These are phyloP conservation scores for Scleropages formosus DNA, from an alignment of 2,797 vertebrate species.

Conservation along the genomic window DNA sequence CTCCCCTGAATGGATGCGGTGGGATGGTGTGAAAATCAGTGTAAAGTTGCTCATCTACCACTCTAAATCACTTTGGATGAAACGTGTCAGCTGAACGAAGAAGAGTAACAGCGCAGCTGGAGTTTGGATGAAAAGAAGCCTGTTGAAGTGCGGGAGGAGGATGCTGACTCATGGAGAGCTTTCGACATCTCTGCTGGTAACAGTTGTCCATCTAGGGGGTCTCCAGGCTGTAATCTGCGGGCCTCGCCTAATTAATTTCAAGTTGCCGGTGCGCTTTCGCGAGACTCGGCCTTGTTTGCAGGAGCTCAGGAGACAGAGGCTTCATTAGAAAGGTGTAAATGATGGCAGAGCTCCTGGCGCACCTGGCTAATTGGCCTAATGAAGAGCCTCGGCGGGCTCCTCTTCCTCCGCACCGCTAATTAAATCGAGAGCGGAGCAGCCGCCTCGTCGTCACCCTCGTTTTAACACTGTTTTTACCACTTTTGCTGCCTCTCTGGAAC, in stretches of 20 bases:
- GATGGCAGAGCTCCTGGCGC: constrained; percentile 79
- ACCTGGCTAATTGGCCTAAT: constrained; percentile 90
- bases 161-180: constrained; percentile 53
- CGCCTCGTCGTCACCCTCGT: constrained; percentile 12
- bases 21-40: neutral
- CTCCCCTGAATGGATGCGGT: neutral
- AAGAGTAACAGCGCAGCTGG: no score
- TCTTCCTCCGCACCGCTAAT: constrained; percentile 32
- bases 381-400: constrained; percentile 75
- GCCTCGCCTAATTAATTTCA: constrained; percentile 91
- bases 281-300: constrained; percentile 85
- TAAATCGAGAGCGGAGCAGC: constrained; percentile 22
- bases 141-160: neutral
- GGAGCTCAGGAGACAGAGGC: constrained; percentile 86
- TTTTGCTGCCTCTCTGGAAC: neutral
- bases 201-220: constrained; percentile 73
- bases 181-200: constrained; percentile 71
- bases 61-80: no score
- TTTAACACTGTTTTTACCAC: neutral
- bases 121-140: no score
- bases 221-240: constrained; percentile 83
- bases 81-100: no score
- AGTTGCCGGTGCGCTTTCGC: constrained; percentile 79
- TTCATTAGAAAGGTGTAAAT: constrained; percentile 91
- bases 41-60: neutral